These are phyloP conservation scores for Hyperoplus lanceolatus DNA, from an alignment of 2,797 vertebrate genomes.

Conservation along the genomic window DNA sequence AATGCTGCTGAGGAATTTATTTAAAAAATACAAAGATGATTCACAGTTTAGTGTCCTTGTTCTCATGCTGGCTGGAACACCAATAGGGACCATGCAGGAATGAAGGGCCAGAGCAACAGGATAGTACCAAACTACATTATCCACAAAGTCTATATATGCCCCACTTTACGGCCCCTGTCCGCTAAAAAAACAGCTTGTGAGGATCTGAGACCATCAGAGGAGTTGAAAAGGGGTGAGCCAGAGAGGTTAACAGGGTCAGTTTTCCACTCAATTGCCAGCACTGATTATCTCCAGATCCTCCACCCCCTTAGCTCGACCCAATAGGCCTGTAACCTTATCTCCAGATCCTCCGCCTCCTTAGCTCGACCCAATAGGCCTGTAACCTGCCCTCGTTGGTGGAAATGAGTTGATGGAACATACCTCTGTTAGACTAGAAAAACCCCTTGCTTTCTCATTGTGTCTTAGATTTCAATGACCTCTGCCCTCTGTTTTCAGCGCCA, in stretches of 20 bases:
- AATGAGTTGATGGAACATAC: slow-evolving; percentile 36
- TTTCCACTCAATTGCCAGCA: slow-evolving; percentile 20
- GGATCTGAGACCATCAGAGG: slow-evolving; percentile 56
- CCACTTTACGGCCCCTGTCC: slow-evolving; percentile 20
- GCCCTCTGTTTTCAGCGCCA: slow-evolving; percentile 7
- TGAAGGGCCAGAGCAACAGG: slow-evolving; percentile 72
- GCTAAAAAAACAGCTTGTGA: slow-evolving; percentile 43
- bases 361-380: slow-evolving; percentile 18
- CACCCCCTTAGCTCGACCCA: slow-evolving; percentile 9
- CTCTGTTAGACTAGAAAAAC: slow-evolving; percentile 27
- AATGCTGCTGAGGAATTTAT: slow-evolving; percentile 78
- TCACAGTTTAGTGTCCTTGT: slow-evolving; percentile 87
- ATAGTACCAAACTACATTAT: slow-evolving; percentile 71
- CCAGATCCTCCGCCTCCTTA: slow-evolving; percentile 26
- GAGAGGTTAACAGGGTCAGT: slow-evolving; percentile 40
- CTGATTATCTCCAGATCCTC: slow-evolving; percentile 35
- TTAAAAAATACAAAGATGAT: slow-evolving; percentile 83
- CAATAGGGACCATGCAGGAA: slow-evolving; percentile 85
- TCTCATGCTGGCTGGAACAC: slow-evolving; percentile 88
- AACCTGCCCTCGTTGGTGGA: slow-evolving; percentile 40
- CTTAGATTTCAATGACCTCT: slow-evolving; percentile 26
- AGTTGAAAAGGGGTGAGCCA: slow-evolving; percentile 53
- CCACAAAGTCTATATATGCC: slow-evolving; percentile 57
- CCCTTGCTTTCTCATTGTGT: slow-evolving; percentile 11
- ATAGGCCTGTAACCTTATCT: slow-evolving; percentile 35